Conservation (phyloP, 2,113 vertebrate species). For the Cacatua alba region DNA sequence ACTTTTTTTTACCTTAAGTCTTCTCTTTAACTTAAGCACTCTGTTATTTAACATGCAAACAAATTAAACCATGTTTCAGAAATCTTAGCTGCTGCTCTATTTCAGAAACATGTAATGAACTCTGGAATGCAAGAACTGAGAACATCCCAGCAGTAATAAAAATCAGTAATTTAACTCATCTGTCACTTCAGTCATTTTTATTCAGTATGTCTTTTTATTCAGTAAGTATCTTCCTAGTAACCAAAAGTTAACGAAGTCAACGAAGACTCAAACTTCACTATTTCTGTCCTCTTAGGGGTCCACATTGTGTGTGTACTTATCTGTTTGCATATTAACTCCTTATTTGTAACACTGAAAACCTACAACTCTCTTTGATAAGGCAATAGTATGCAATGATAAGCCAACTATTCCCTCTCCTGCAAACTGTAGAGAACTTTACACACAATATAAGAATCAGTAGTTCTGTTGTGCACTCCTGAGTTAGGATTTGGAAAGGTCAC, state of each 20-base stretch:
- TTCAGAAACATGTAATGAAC: conserved; percentile 4
- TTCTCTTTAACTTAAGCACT: too few relatives aligned
- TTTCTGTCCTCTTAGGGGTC: neutral
- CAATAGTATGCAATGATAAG: neutral
- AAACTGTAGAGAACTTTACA: neutral
- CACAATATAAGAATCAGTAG: neutral
- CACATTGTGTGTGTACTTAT: neutral
- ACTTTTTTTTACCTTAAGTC: too few relatives aligned
- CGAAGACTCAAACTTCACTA: neutral
- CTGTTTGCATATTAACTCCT: neutral
- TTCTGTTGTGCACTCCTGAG: neutral
- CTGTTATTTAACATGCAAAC: too few relatives aligned
- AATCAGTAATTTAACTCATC: neutral
- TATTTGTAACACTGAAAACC: neutral
- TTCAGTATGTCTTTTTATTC: neutral
- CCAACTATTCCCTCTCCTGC: neutral
- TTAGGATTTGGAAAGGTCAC: neutral
- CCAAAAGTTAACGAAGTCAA: neutral
- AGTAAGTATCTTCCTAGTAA: neutral
- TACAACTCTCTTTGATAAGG: neutral
- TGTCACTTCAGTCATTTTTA: neutral
- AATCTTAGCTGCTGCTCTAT: neutral
- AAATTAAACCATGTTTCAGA: neutral
- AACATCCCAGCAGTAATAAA: neutral
- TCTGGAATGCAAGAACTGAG: neutral